Percentiles rank a stretch among this genome's conserved stretches.
Conservation (phyloP, 1,140 invertebrate species). For the Laupala kohalensis region DNA sequence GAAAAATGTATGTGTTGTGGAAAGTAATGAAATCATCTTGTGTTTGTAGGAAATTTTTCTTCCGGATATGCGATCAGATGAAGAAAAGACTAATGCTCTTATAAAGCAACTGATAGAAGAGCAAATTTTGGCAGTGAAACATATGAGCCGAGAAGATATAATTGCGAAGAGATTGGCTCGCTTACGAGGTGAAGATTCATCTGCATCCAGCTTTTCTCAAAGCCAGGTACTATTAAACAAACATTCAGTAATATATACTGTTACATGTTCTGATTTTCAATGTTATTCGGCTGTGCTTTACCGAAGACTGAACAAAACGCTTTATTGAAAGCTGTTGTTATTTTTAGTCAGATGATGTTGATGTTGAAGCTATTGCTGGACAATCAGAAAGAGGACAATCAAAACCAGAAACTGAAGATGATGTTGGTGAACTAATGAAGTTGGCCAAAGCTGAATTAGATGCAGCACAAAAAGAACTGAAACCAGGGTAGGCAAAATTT, state of each 20-base stretch:
- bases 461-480: conserved; percentile 11
- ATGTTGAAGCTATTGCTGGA: conserved; percentile 23
- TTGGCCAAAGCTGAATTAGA: conserved; percentile 11
- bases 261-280: too few species aligned
- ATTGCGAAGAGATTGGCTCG: conserved; percentile 16
- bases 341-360: conserved; percentile 23
- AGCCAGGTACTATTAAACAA: too few species aligned
- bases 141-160: conserved; percentile 9
- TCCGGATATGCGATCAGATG: conserved; percentile 37
- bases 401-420: background rate
- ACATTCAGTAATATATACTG: too few species aligned
- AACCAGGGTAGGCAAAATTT: conserved; percentile 19
- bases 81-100: conserved; percentile 47
- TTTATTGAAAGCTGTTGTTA: too few species aligned
- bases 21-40: background rate
- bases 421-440: background rate
- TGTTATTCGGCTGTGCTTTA: too few species aligned
- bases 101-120: conserved; percentile 43
- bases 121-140: conserved; percentile 32
- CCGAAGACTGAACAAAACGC: too few species aligned
- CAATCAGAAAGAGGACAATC: background rate
- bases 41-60: conserved; percentile 13
- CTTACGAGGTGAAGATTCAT: background rate
- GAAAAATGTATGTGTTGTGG: background rate
- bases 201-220: background rate